Base-by-base conservation (phyloP, 2,113 vertebrate species). In the Clarias gariepinus region DNA sequence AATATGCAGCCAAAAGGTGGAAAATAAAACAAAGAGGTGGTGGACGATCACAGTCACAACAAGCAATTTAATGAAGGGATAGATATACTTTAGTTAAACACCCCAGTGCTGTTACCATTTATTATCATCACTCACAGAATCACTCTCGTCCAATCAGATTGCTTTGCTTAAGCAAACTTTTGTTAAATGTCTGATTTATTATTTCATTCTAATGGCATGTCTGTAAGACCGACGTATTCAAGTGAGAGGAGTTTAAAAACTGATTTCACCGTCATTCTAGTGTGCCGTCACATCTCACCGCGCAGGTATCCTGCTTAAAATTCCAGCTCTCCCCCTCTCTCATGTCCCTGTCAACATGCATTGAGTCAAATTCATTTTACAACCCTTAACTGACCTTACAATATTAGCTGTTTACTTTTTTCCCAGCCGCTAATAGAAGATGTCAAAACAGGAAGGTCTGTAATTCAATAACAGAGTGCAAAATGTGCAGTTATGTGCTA, bases 391-490 rank as follows among this genome's bases (percentile, higher is more conserved):
- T 85, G 89, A 85, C 69, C 81, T 64, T 52, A 87, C 61, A 80
- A 68, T 87, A 86, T 87, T 63, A 90, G 60, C 77, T 81, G 71
- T 84, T 90, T 88, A 90, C 87, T 81, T 82, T 89, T 79, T 89
- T 87, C 88, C 84, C 81, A 66, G 78, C 89, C 66, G 76, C 64
- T 88, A 89, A 90, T 84, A 69, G 60, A 80, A 85, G 57, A 58
- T 84, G 89, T 87, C 87, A 81, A 52, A 61, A 33, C 61, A 63
- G 57, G 58, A 58, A 68, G 53, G 77, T 74, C 69, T 19, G n/a
- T 88, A 90, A 88, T 90, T 86, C 85, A 86, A 87, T 90, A 86
- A 86, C 82, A 82, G 80, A 74, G 55, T 83, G 88, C 68, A 58
- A 85, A 88, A 85, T 86, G 76, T 86, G 87, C 61, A 82, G 83